Base-by-base conservation (phyloP, 1,140 invertebrate species). In the Pseudomyrmex flavicornis region DNA sequence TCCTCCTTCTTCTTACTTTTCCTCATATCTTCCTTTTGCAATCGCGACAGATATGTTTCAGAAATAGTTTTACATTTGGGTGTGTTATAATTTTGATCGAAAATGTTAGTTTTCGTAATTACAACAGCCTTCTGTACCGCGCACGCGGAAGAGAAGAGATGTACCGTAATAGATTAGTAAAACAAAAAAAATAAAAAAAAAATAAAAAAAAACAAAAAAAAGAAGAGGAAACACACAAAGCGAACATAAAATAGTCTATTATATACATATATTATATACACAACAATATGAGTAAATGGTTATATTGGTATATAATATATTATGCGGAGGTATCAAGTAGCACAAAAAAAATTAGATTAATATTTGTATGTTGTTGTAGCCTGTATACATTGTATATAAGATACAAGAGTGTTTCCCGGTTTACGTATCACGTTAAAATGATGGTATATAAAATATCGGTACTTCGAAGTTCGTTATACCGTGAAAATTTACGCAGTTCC, bases 351-450 rank as follows among this genome's bases (percentile, higher is more conserved):
- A 56, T 89, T 90, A 90, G 83, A 86, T 62, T 87, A 90, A 89
- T 89, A 90, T 90, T 91, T 90, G 87, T 91, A 89, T 90, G 89
- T 90, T 90, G 89, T 90, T 62, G 87, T 91, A 91, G 89, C 59
- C 74, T 89, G 90, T 90, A 91, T 87, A 91, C 89, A 90, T 89
- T 86, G 83, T 70, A 85, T 83, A 80, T 84, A 84, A 84, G 73
- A 52, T 83, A 75, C 68, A 74, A 35, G 69, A 82, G 66, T 76
- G 76, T 88, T 82, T 73, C 80, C 80, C 76, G 66, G 83, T 76
- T 76, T 73, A 85, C 79, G 54, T 74, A 86, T 83, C 69, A 80
- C 83, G 76, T 84, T 84, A 80, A 70, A 84, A 75, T 73, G 76
- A 79, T 83, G 77, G 72, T 72, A 87, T 66, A 77, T 68, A 68